Percentiles rank a stretch among this genome's conserved stretches.
Conservation (phyloP, 2,888 invertebrate genomes). For the Bugulina stolonifera region DNA sequence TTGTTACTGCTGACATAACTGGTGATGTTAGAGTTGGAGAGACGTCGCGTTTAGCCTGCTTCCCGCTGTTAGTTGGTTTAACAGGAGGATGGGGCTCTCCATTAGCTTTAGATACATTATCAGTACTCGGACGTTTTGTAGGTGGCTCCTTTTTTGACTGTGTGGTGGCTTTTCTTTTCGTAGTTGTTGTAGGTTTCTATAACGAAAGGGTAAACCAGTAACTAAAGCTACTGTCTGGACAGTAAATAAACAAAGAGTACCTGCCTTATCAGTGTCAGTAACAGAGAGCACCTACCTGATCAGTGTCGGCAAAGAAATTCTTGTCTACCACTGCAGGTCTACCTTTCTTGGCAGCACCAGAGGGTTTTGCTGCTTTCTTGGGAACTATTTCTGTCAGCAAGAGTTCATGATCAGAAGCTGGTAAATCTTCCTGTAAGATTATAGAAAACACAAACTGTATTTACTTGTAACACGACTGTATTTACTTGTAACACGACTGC, state of each 20-base stretch:
- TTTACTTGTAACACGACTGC: too few relatives aligned
- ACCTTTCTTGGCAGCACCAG: background rate
- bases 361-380: background rate
- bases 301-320: background rate
- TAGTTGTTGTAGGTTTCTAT: background rate
- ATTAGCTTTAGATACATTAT: background rate
- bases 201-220: background rate
- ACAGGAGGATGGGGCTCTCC: too few relatives aligned
- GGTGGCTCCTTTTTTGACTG: background rate
- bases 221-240: background rate
- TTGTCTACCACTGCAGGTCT: background rate
- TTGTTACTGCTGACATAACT: background rate
- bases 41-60: background rate
- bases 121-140: background rate
- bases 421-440: slow-evolving; percentile 9
- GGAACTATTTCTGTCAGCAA: background rate
- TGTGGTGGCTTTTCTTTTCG: background rate
- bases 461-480: too few relatives aligned
- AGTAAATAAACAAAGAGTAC: background rate
- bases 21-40: background rate
- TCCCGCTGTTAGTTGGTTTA: background rate
- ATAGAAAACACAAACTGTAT: too few relatives aligned
- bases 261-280: background rate
- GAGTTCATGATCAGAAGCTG: slow-evolving; percentile 6
- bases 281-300: background rate